phyloP scores from a whole-genome alignment of 2,888 invertebrate species.

The Nymphalis polychloros region DNA sequence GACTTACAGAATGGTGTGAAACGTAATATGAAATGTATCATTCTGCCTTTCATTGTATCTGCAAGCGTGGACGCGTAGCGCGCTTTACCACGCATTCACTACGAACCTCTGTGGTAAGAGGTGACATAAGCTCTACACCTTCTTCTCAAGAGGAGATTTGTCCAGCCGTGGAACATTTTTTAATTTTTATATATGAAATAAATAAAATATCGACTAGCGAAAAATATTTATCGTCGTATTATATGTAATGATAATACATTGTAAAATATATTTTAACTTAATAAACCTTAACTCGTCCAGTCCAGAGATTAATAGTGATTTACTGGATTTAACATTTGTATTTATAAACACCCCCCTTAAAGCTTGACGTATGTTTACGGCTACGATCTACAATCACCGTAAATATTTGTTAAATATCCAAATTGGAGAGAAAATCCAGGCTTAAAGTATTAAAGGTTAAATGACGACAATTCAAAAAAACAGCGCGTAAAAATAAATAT shows the following conservation, averaged over 20 bases:
- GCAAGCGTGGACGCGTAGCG: no score
- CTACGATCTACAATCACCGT: conserved; percentile 54
- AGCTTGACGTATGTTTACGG: conserved; percentile 68
- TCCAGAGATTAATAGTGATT: conserved; percentile 32
- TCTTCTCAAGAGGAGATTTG: no score
- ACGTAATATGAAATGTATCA: no score
- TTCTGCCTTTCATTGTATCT: no score
- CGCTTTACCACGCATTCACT: no score
- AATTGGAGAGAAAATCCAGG: conserved; percentile 50
- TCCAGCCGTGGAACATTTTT: no score
- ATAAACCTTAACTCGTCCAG: not conserved
- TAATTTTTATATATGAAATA: no score
- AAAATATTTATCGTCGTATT: no score
- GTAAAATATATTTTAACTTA: not conserved
- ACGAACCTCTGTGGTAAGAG: no score
- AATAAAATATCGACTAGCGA: no score
- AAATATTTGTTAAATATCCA: conserved; percentile 65
- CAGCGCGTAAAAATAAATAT: not conserved
- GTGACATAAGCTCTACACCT: no score
- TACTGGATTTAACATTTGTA: conserved; percentile 55
- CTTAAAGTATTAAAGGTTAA: conserved; percentile 50
- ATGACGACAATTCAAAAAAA: conserved; percentile 23
- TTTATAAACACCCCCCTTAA: conserved; percentile 67
- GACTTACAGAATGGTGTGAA: no score
- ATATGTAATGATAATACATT: not conserved